Percentiles rank a stretch among this genome's conserved stretches.
These are phyloP conservation scores for Acanthis flammea DNA, from an alignment of 2,797 vertebrate species.

Conservation along the genomic window DNA sequence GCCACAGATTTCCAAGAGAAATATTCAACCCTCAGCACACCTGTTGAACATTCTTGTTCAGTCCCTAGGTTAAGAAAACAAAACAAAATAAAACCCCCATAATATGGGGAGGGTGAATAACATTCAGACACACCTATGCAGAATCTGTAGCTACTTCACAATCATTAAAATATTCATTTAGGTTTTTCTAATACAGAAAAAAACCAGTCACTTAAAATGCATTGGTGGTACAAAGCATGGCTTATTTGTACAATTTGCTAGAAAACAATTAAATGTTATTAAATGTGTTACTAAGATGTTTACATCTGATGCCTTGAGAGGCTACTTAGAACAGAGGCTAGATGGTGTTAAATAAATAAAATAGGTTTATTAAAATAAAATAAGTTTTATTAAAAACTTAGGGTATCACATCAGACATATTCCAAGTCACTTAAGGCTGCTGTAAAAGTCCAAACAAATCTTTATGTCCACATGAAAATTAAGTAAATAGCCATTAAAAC, in stretches of 20 bases:
- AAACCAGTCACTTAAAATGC: background rate
- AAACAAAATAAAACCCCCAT: background rate
- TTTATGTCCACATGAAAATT: background rate
- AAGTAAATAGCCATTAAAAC: background rate
- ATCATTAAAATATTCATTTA: background rate
- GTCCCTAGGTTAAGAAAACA: conserved; percentile 34
- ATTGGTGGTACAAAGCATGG: background rate
- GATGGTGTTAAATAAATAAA: background rate
- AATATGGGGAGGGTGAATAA: background rate
- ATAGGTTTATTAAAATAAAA: no score
- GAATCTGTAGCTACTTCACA: background rate
- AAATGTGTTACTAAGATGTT: background rate
- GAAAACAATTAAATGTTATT: background rate
- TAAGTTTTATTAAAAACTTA: background rate
- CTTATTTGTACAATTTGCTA: background rate
- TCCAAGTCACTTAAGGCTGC: background rate
- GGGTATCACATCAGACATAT: background rate
- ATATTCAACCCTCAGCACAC: conserved; percentile 71
- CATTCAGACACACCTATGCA: background rate
- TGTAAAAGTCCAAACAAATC: background rate
- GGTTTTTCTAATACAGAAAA: background rate
- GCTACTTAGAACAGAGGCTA: background rate
- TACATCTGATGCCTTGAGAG: background rate
- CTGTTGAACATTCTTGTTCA: conserved; percentile 55
- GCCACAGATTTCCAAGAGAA: conserved; percentile 80